These are phyloP conservation scores for Paramisgurnus dabryanus DNA, from an alignment of 2,113 vertebrate genomes.

Conservation along the genomic window DNA sequence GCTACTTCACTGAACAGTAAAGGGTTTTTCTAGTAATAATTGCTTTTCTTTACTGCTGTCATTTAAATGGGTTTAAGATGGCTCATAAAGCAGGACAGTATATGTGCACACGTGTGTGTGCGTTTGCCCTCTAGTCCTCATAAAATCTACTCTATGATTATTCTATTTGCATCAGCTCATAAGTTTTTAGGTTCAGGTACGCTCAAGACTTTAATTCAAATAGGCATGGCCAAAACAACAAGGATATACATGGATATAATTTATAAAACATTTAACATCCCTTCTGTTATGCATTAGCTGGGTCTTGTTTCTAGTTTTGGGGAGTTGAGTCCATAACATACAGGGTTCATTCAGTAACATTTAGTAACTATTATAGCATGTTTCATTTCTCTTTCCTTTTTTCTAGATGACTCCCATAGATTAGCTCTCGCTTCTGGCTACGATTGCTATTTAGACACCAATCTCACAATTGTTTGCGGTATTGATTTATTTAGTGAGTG, in stretches of 20 bases:
- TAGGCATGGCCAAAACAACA: slow-evolving; percentile 63
- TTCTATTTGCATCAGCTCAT: slow-evolving; percentile 87
- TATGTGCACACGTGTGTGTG: slow-evolving; percentile 30
- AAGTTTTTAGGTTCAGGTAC: slow-evolving; percentile 79
- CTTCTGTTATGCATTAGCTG: slow-evolving; percentile 78
- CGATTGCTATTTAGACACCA: slow-evolving; percentile 78
- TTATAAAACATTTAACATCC: slow-evolving; percentile 86
- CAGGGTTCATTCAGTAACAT: no score
- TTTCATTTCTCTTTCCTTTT: slow-evolving; percentile 48
- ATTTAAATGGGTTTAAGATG: slow-evolving; percentile 91
- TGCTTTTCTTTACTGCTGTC: slow-evolving; percentile 91
- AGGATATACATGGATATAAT: slow-evolving; percentile 75
- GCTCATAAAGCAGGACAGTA: slow-evolving; percentile 89
- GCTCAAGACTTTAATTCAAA: slow-evolving; percentile 71
- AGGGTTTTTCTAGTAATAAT: slow-evolving; percentile 88
- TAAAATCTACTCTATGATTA: slow-evolving; percentile 80
- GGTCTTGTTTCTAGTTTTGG: no score
- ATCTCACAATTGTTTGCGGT: slow-evolving; percentile 79
- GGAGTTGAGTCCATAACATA: no score
- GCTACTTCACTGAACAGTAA: slow-evolving; percentile 90
- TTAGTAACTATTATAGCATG: neutral
- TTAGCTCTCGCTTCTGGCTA: slow-evolving; percentile 72
- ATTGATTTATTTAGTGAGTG: slow-evolving; percentile 81
- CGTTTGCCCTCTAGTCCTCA: slow-evolving; percentile 44
- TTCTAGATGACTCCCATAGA: slow-evolving; percentile 47